Base-by-base conservation (phyloP, 2,888 invertebrate genomes). In the Pelosia muscerda region DNA sequence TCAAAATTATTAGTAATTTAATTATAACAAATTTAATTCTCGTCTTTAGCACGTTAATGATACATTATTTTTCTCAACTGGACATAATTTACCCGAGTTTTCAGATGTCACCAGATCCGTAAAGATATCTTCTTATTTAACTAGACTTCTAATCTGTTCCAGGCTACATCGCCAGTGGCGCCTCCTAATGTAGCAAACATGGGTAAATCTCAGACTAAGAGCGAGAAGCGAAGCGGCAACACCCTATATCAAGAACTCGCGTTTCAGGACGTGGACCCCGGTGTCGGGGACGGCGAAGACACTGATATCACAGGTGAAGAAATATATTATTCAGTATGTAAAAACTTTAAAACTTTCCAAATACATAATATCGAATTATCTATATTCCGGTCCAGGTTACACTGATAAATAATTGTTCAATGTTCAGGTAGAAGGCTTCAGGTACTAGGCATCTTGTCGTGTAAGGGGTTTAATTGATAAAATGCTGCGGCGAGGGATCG, bases 201-300 rank as follows among this genome's bases (percentile, higher is more conserved):
- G 1, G 90, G 95, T 69, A 93, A 90, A 78, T 94, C 97, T 65
- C 97, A 97, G 86, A 97, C 97, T 49, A 97, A 96, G 89, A 97
- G 97, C 86, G 98, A 98, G 90, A 97, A 98, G 88, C 96, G 98
- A 79, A 98, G 98, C 88, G 98, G 97, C 22, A 98, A 98, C 90
- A 98, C 98, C 1, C 93, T 98, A 69, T 98, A 98, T 90, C 98
- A 98, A 93, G 99, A 99, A 91, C 96, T 99, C 59, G 97, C 98
- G 83, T 98, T 98, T 94, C 98, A 94, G 70, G 99, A 99, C 91
- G 97, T 97, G 42, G 96, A 98, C 75, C 97, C 98, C 72, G 98
- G 97, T 90, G 96, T 97, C 60, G 97, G 97, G 71, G 98, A 98
- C 92, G 97, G 97, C 65, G 96, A 96, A 78, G 96, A 96, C 2